phyloP scores from a whole-genome alignment of 1,140 invertebrate genomes.

The Chrysopa pallens region DNA sequence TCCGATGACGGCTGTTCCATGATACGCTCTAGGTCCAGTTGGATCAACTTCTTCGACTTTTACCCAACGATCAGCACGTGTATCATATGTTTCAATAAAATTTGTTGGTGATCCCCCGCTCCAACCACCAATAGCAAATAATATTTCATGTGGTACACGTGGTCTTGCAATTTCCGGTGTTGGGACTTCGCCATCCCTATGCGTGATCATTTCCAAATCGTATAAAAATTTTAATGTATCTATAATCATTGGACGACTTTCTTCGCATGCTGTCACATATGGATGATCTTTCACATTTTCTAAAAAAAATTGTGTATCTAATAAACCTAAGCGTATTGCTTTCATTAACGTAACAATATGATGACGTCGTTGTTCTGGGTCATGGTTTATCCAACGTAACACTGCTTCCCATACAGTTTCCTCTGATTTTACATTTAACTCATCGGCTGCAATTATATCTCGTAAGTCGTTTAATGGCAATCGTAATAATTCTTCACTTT shows the following conservation, averaged over 20 bases:
- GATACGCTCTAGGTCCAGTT: slow-evolving; percentile 46
- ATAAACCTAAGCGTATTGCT: slow-evolving; percentile 62
- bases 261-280: slow-evolving; percentile 40
- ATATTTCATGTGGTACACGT: slow-evolving; percentile 44
- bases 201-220: slow-evolving; percentile 49
- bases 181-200: slow-evolving; percentile 34
- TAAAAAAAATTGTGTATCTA: slow-evolving; percentile 65
- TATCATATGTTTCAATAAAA: slow-evolving; percentile 61
- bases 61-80: slow-evolving; percentile 55
- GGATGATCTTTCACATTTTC: slow-evolving; percentile 46
- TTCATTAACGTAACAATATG: slow-evolving; percentile 40
- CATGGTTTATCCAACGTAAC: slow-evolving; percentile 38
- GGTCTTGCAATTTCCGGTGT: slow-evolving; percentile 45
- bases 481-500: slow-evolving; percentile 52
- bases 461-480: slow-evolving; percentile 47
- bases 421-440: slow-evolving; percentile 49
- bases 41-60: slow-evolving; percentile 39
- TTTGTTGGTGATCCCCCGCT: slow-evolving; percentile 47
- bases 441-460: slow-evolving; percentile 52
- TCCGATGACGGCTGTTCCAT: slow-evolving; percentile 46
- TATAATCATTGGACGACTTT: slow-evolving; percentile 50
- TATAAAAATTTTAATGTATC: slow-evolving; percentile 55
- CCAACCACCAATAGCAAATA: slow-evolving; percentile 64
- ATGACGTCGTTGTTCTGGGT: slow-evolving; percentile 15
- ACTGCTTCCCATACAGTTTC: slow-evolving; percentile 45